Percentiles rank a stretch among this genome's conserved stretches.
Evolutionary conservation across 30 jellyfish, hydroid and myxozoan genomes (phyloP).

Genomic region (Aurelia aurita): DNA sequence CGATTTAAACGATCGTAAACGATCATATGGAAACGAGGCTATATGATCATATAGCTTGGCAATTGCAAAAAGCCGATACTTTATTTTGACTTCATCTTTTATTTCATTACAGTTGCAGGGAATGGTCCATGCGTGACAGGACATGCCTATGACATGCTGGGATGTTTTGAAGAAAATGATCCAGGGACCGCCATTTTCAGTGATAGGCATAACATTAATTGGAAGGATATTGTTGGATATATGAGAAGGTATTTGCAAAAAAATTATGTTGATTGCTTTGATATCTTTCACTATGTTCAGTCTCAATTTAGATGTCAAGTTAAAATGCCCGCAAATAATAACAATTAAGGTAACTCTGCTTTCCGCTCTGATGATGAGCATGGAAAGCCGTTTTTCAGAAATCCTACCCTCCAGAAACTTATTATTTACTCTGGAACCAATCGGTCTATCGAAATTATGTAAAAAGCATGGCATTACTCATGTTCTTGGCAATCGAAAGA

Average conservation of each 20-base stretch:
- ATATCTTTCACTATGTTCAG: too few relatives aligned
- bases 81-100: too few relatives aligned
- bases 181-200: neutral
- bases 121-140: neutral
- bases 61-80: too few relatives aligned
- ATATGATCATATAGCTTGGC: too few relatives aligned
- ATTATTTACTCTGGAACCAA: too few relatives aligned
- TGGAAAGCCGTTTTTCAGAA: neutral
- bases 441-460: too few relatives aligned
- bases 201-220: neutral
- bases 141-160: slow-evolving; percentile 4
- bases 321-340: neutral
- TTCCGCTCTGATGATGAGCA: neutral
- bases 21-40: too few relatives aligned
- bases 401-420: too few relatives aligned
- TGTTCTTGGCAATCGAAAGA: too few relatives aligned
- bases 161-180: slow-evolving; percentile 21
- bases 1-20: too few relatives aligned
- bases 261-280: neutral
- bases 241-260: slow-evolving; percentile 13
- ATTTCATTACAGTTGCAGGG: slow-evolving; percentile 1
- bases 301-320: too few relatives aligned
- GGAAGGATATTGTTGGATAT: slow-evolving; percentile 25
- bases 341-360: neutral
- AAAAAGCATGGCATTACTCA: too few relatives aligned